phyloP scores from a whole-genome alignment of 2,888 invertebrate genomes.

The Euproctis similis region DNA sequence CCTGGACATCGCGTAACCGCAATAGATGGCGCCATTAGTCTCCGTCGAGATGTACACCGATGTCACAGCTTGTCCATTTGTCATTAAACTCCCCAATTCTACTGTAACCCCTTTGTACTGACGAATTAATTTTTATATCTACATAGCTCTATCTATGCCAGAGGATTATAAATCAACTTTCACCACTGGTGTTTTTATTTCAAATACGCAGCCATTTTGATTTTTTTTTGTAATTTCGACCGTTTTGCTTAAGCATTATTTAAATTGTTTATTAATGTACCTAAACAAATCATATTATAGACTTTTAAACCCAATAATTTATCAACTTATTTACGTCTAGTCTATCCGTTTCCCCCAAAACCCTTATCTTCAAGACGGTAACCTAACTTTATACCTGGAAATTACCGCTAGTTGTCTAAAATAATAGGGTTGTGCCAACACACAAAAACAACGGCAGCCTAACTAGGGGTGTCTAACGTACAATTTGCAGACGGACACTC shows the following conservation, averaged over 20 bases:
- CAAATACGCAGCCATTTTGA: too few species aligned
- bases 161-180: conserved; percentile 28
- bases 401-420: conserved; percentile 8
- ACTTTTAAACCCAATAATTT: too few species aligned
- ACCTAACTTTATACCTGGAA: conserved; percentile 2
- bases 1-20: conserved; percentile 44
- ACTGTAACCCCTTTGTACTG: conserved; percentile 33
- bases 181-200: conserved; percentile 11
- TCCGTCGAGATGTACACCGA: conserved; percentile 44
- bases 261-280: too few species aligned
- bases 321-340: too few species aligned
- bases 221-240: too few species aligned
- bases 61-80: conserved; percentile 60
- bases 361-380: conserved; percentile 3
- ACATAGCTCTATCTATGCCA: conserved; percentile 22
- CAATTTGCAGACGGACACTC: conserved; percentile 59
- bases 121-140: conserved; percentile 59
- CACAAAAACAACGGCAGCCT: conserved; percentile 19
- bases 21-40: conserved; percentile 70
- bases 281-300: too few species aligned
- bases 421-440: conserved; percentile 14
- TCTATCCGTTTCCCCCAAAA: too few species aligned
- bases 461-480: conserved; percentile 44
- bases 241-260: too few species aligned
- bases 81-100: conserved; percentile 39